These are phyloP conservation scores for Macroramphosus scolopax DNA, from an alignment of 2,797 vertebrate genomes.

Conservation along the genomic window DNA sequence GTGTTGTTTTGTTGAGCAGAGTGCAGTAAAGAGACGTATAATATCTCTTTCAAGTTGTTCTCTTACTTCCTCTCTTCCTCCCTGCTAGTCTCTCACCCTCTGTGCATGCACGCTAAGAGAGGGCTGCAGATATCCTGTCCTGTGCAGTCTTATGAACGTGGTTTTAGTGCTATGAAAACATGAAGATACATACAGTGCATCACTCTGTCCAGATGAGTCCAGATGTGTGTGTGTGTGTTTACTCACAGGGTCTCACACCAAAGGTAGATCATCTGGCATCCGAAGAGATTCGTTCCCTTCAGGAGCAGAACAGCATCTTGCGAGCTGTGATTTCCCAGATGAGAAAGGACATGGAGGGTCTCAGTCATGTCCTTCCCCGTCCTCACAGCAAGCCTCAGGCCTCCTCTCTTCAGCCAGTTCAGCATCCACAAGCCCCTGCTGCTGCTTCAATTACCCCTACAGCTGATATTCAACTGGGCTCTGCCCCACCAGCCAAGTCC, in stretches of 20 bases:
- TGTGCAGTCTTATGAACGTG: too few relatives aligned
- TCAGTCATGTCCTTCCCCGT: conserved; percentile 47
- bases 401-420: conserved; percentile 1
- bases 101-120: too few relatives aligned
- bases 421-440: not conserved
- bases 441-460: not conserved
- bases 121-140: too few relatives aligned
- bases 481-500: conserved; percentile 2
- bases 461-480: conserved; percentile 8
- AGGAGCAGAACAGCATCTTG: conserved; percentile 83
- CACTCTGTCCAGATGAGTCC: too few relatives aligned
- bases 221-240: not conserved
- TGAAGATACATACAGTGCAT: too few relatives aligned
- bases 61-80: too few relatives aligned
- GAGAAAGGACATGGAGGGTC: conserved; percentile 87
- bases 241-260: conserved; percentile 35
- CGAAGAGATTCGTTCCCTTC: conserved; percentile 76
- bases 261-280: conserved; percentile 42
- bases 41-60: too few relatives aligned
- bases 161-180: too few relatives aligned
- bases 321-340: conserved; percentile 82
- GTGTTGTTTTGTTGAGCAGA: too few relatives aligned
- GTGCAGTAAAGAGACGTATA: too few relatives aligned
- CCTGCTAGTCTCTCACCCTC: too few relatives aligned
- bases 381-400: conserved; percentile 6